These are phyloP conservation scores for Bembecia ichneumoniformis DNA, from an alignment of 2,888 invertebrate genomes.

Conservation along the genomic window DNA sequence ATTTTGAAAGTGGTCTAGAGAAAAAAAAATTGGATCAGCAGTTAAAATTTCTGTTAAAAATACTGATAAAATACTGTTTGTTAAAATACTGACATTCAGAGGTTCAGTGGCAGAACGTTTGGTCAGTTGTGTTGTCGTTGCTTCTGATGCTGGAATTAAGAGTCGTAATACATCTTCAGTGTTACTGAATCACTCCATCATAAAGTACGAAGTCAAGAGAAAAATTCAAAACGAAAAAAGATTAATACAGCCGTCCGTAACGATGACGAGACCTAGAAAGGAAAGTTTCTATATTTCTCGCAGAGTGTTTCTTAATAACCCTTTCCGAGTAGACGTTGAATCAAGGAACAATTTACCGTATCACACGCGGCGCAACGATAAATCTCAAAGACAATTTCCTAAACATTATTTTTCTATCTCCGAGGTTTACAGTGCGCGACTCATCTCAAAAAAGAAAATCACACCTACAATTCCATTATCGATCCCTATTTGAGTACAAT, in stretches of 20 bases:
- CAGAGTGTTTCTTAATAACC: conserved; percentile 18
- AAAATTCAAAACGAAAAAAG: background rate
- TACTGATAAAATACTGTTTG: no score
- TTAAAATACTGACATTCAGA: no score
- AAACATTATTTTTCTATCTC: conserved; percentile 59
- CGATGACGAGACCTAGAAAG: background rate
- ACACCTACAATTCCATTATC: conserved; percentile 67
- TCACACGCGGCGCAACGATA: conserved; percentile 38
- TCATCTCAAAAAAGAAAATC: conserved; percentile 59
- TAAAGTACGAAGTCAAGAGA: background rate
- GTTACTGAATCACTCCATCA: background rate
- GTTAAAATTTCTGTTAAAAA: no score
- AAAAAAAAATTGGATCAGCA: no score
- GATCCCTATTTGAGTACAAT: conserved; percentile 67
- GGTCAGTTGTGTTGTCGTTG: no score
- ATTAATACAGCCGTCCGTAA: background rate
- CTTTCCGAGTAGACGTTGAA: conserved; percentile 25
- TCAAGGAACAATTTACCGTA: conserved; percentile 53
- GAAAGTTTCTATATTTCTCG: background rate
- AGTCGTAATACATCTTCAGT: no score
- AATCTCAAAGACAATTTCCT: conserved; percentile 63
- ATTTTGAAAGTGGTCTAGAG: no score
- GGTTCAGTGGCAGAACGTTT: no score
- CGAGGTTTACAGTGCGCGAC: conserved; percentile 55
- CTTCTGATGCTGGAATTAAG: no score